Base-by-base conservation (phyloP, 2,888 invertebrate species). In the Lochmaea crataegi region DNA sequence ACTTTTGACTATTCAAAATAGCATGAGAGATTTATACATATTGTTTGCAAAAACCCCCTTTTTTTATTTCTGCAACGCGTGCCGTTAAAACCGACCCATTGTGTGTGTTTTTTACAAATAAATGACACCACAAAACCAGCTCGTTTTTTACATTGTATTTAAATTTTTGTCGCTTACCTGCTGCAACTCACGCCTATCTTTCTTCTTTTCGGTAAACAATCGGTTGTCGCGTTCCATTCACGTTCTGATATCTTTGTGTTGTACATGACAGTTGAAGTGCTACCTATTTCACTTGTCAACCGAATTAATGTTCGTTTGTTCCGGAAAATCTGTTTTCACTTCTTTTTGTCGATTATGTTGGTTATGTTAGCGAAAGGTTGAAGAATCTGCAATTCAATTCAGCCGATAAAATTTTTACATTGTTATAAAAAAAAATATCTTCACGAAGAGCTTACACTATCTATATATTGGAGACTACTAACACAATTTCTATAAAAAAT, bases 201-300 rank as follows among this genome's bases (percentile, higher is more conserved):
- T 77, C 66, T 71, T 58, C 32, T 14, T 57, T 61, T 18, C n/a
- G 69, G 42, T n/a, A 26, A 57, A 61, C 71, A 70, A 63, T 65
- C 68, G 73, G 64, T 63, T 74, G 72, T 69, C 64, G 38, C 58
- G 60, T 63, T 64, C 73, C 65, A 72, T 70, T 72, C 58, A 53
- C 51, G 65, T 65, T 64, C 68, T 73, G 74, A 76, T 75, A 66
- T 63, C 68, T 57, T 75, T 65, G 76, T 73, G 73, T 76, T 76
- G 75, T 60, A 75, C 71, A 61, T 75, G 76, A 72, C 76, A 75
- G 75, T 70, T 75, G 75, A 77, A 76, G 78, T 78, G 75, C 75
- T 73, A 78, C 74, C 75, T 77, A 69, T 76, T 74, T 75, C 72
- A 72, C 72, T 64, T 76, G 75, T 74, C 76, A 72, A 65, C 73